Conservation (phyloP, 2,113 vertebrate genomes). For the Salvelinus alpinus region DNA sequence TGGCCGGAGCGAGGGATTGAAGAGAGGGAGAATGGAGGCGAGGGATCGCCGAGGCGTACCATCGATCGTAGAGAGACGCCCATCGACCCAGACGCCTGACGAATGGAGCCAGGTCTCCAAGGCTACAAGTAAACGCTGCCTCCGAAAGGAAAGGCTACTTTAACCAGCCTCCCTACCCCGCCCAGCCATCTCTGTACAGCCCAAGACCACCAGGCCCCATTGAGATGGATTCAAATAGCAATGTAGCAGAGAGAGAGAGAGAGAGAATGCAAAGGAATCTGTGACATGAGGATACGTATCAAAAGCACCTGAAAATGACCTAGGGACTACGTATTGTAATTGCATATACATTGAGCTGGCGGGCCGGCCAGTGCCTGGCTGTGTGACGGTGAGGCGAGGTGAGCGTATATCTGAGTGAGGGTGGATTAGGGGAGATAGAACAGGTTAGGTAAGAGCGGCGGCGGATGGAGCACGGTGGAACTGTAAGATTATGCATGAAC, state of each 20-base stretch:
- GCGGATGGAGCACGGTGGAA: constrained; percentile 79
- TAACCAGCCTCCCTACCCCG: neutral
- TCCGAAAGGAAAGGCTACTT: neutral
- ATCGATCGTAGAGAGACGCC: constrained; percentile 84
- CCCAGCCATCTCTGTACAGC: neutral
- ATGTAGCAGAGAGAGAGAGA: neutral
- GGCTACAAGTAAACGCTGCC: neutral
- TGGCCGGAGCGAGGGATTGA: constrained; percentile 23
- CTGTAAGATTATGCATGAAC: constrained; percentile 85
- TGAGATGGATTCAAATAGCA: neutral
- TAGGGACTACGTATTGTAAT: constrained; percentile 37
- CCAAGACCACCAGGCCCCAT: neutral
- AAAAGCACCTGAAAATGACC: constrained; percentile 13
- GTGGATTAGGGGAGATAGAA: constrained; percentile 66
- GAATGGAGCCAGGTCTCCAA: constrained; percentile 54
- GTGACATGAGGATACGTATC: constrained; percentile 9
- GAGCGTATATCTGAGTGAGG: constrained; percentile 54
- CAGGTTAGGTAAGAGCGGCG: constrained; percentile 72
- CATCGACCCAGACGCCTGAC: constrained; percentile 87
- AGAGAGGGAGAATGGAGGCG: constrained; percentile 26
- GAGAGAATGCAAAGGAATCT: neutral
- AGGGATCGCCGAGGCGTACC: constrained; percentile 72
- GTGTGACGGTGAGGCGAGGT: constrained; percentile 73
- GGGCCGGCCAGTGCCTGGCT: constrained; percentile 31
- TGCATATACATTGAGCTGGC: constrained; percentile 57